These are phyloP conservation scores for Ahaetulla prasina DNA, from an alignment of 2,113 vertebrate genomes.

Conservation along the genomic window DNA sequence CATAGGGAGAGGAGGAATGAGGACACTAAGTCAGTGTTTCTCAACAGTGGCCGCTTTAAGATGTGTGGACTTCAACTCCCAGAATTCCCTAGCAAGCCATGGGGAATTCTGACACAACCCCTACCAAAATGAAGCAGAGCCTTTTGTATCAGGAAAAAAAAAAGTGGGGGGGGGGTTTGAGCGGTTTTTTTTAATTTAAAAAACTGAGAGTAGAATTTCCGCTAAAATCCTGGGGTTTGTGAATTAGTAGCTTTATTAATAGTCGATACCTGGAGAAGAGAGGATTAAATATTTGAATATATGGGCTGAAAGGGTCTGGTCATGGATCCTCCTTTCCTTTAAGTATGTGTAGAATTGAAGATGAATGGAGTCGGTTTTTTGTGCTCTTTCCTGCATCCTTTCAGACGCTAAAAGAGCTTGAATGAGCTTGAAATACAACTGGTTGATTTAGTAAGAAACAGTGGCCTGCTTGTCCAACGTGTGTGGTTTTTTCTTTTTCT, in stretches of 20 bases:
- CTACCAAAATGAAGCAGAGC: slow-evolving; percentile 42
- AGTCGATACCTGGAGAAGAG: neutral
- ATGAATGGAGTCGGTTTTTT: neutral
- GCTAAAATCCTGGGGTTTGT: slow-evolving; percentile 12
- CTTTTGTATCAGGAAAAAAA: neutral
- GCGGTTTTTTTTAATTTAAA: neutral
- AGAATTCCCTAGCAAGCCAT: neutral
- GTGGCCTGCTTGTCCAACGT: neutral
- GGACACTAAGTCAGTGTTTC: too few relatives aligned
- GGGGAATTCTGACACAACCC: slow-evolving; percentile 19
- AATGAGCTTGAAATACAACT: neutral
- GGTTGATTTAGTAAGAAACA: neutral
- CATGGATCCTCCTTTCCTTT: neutral
- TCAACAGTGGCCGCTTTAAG: neutral
- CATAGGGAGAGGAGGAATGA: too few relatives aligned
- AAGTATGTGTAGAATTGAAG: neutral
- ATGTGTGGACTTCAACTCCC: neutral
- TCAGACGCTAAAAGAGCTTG: neutral
- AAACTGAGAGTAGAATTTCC: slow-evolving; percentile 9
- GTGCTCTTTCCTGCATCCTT: neutral
- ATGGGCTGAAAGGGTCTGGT: too few relatives aligned
- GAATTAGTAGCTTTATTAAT: slow-evolving; percentile 6
- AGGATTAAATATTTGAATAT: neutral
- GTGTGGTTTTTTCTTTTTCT: slow-evolving; percentile 36
- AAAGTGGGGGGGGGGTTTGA: neutral